Evolutionary conservation across 2,113 vertebrate genomes (phyloP), one percentile per base, ranked within the genome.

Genomic region (Perca flavescens): DNA sequence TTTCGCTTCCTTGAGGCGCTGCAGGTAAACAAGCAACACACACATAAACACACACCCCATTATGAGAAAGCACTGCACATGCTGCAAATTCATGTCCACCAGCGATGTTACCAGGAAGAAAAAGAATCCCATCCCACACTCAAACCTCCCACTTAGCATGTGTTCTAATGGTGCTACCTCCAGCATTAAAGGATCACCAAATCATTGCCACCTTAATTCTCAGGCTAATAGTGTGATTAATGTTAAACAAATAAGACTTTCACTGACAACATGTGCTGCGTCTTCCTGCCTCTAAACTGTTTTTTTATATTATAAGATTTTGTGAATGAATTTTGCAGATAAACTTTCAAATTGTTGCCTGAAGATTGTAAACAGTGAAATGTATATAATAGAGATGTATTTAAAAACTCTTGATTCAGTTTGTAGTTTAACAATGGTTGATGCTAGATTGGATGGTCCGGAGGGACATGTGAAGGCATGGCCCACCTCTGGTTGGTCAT

Each of bases 1-100:
- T 99, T 99, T 94, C 97, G 98, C 86, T 99, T 99, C 95, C 97
- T 99, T 0, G 94, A 94, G 82, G 93, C 93, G 2, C 88, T 93
- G 84, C 94, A 93, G 89, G 92, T 94, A 88, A 88, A 60, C 64
- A 16, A 52, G 54, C 21, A 67, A 49, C 60, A 71, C 56, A 56
- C 17, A 62, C 28, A 47, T 49, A 25, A 63, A 67, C 62, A 61
- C 15, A 68, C 70, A 72, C 28, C 61, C 25, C 16, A 4, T 36
- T 52, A 31, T 1, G 47, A 73, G 57, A 60, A 28, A 60, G 34
- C 47, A 34, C 6, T 17, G 34, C 15, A 28, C 50, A 4, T 28
- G 56, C 63, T 64, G 54, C 72, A 31, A 72, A 78, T 80, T 69
- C 25, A 62, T 84, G 21, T n/a, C 64, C 4, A 22, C 25, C n/a